These are phyloP conservation scores for Callithrix jacchus DNA, from an alignment of 2,113 vertebrate species.

Conservation along the genomic window DNA sequence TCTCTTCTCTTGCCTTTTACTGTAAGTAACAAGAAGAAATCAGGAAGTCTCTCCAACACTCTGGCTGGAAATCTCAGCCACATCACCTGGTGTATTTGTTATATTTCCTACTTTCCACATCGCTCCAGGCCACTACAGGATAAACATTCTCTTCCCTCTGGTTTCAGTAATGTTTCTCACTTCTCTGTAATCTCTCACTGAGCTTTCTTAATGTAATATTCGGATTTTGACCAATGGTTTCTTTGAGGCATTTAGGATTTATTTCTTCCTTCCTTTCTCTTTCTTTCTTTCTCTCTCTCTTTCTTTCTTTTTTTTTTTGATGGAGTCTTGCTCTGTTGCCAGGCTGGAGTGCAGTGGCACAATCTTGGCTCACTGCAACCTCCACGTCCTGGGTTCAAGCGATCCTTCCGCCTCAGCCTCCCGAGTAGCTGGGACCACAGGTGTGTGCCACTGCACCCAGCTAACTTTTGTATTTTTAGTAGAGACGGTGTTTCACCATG, in stretches of 20 bases:
- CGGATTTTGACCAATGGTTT: not conserved
- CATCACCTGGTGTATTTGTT: not conserved
- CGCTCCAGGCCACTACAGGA: not conserved
- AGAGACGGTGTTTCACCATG: too few species aligned
- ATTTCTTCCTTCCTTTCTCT: too few species aligned
- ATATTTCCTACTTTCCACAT: not conserved
- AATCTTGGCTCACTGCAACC: too few species aligned
- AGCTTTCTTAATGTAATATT: not conserved
- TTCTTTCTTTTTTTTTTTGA: too few species aligned
- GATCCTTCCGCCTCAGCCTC: too few species aligned
- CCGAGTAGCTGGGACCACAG: too few species aligned
- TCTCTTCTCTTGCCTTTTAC: not conserved
- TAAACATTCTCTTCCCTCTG: not conserved
- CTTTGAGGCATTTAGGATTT: too few species aligned
- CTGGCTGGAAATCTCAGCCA: not conserved
- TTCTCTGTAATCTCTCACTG: not conserved
- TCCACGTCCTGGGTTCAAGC: too few species aligned
- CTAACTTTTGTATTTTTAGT: too few species aligned
- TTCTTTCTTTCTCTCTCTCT: too few species aligned
- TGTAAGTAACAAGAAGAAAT: not conserved
- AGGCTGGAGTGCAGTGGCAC: too few species aligned
- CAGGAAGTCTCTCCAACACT: not conserved
- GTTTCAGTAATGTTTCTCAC: not conserved
- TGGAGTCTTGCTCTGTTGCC: too few species aligned
- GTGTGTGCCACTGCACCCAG: accelerated